A percentile compares a stretch with the other conserved stretches of the same genome.
phyloP scores from a whole-genome alignment of 1,140 invertebrate genomes.

The Berghia stephanieae region DNA sequence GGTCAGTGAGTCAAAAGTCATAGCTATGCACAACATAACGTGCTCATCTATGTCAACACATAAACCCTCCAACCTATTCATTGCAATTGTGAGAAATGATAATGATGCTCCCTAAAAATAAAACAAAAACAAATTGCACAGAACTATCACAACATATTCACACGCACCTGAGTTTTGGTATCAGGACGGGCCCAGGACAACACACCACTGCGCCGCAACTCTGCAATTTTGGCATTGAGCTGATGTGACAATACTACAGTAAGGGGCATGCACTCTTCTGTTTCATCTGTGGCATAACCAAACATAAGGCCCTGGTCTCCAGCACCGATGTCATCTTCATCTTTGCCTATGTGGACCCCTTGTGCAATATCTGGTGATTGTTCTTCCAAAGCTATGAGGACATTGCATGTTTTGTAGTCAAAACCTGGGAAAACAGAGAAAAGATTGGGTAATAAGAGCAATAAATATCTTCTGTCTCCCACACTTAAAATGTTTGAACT shows the following conservation, averaged over 20 bases:
- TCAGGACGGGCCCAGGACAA: constrained; percentile 97
- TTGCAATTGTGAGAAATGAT: not conserved
- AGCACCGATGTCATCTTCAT: constrained; percentile 97
- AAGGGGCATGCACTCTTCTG: constrained; percentile 96
- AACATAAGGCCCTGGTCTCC: constrained; percentile 74
- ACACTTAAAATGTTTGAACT: too few relatives aligned
- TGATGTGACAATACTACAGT: constrained; percentile 95
- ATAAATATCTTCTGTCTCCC: too few relatives aligned
- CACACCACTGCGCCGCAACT: constrained; percentile 85
- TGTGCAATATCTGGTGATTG: constrained; percentile 94
- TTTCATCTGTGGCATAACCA: constrained; percentile 82
- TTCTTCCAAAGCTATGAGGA: constrained; percentile 95
- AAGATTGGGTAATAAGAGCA: too few relatives aligned
- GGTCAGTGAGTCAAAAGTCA: too few relatives aligned
- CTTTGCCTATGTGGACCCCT: constrained; percentile 92
- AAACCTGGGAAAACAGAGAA: constrained; percentile 75
- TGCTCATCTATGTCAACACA: not conserved
- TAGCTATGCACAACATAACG: too few relatives aligned
- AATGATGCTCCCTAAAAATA: not conserved
- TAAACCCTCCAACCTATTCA: not conserved
- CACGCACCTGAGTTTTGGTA: constrained; percentile 90
- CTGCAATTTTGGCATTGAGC: constrained; percentile 90
- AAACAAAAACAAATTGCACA: not conserved
- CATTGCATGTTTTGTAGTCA: constrained; percentile 97
- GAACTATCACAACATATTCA: not conserved